Conservation (phyloP, 2,888 invertebrate genomes). For the Hydriomena furcata region DNA sequence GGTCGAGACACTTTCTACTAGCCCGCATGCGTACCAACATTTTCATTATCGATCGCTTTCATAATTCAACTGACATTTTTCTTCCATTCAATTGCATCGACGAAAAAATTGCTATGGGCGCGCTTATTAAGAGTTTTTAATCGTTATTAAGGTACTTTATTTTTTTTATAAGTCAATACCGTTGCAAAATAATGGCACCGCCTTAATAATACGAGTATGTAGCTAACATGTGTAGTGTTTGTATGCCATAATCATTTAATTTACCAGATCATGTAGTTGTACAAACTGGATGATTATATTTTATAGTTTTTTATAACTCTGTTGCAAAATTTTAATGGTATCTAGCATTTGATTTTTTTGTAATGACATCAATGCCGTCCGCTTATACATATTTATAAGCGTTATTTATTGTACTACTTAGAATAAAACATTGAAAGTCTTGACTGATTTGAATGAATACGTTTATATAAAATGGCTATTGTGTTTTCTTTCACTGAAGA, state of each 20-base stretch:
- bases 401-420: slow-evolving; percentile 71
- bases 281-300: slow-evolving; percentile 39
- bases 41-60: slow-evolving; percentile 80
- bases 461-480: slow-evolving; percentile 64
- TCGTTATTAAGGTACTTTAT: slow-evolving; percentile 41
- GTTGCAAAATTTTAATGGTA: slow-evolving; percentile 55
- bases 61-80: slow-evolving; percentile 81
- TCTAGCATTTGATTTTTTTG: slow-evolving; percentile 65
- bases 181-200: slow-evolving; percentile 39
- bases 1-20: slow-evolving; percentile 81
- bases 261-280: slow-evolving; percentile 21
- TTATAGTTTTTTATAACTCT: slow-evolving; percentile 41
- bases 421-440: slow-evolving; percentile 63
- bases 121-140: slow-evolving; percentile 52
- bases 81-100: slow-evolving; percentile 69
- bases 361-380: slow-evolving; percentile 61
- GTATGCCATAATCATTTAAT: slow-evolving; percentile 19
- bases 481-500: slow-evolving; percentile 64
- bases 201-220: slow-evolving; percentile 8
- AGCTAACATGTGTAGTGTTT: slow-evolving; percentile 6
- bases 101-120: slow-evolving; percentile 48
- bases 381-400: slow-evolving; percentile 72
- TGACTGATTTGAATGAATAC: slow-evolving; percentile 61
- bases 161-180: slow-evolving; percentile 42
- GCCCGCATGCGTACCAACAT: slow-evolving; percentile 68